Evolutionary conservation across 2,888 invertebrate species (phyloP).

Genomic region (Barypeithes pellucidus): DNA sequence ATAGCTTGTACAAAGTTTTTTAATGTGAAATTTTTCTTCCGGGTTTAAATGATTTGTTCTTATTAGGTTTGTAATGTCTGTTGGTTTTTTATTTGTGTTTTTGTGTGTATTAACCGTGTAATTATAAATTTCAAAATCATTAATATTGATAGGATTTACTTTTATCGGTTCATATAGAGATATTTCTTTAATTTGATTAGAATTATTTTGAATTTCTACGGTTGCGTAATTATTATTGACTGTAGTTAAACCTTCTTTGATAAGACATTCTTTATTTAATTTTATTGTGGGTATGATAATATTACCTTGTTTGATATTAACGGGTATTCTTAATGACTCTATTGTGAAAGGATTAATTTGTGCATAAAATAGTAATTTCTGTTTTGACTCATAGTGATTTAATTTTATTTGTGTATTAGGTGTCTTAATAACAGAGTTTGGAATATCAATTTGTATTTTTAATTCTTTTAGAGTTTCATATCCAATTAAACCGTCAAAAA

Average conservation of each 20-base stretch:
- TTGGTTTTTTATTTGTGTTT: background rate
- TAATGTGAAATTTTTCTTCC: conserved; percentile 53
- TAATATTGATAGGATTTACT: conserved; percentile 2
- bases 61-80: conserved; percentile 11
- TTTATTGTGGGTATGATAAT: conserved; percentile 29
- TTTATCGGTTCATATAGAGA: background rate
- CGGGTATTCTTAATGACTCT: conserved; percentile 27
- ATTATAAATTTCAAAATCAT: conserved; percentile 17
- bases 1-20: conserved; percentile 42
- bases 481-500: conserved; percentile 51
- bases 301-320: conserved; percentile 31
- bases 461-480: conserved; percentile 44
- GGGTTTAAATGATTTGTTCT: conserved; percentile 51
- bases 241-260: conserved; percentile 6
- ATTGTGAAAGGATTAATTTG: conserved; percentile 24
- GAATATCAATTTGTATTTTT: conserved; percentile 12
- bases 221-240: conserved; percentile 15
- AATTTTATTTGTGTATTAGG: background rate
- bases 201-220: conserved; percentile 13
- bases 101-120: background rate
- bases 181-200: background rate
- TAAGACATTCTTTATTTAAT: conserved; percentile 1
- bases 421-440: background rate
- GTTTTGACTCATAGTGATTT: conserved; percentile 21
- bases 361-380: conserved; percentile 16